Percentiles rank a stretch among this genome's conserved stretches.
phyloP scores from a whole-genome alignment of 2,113 vertebrate genomes.

The Nerophis ophidion region DNA sequence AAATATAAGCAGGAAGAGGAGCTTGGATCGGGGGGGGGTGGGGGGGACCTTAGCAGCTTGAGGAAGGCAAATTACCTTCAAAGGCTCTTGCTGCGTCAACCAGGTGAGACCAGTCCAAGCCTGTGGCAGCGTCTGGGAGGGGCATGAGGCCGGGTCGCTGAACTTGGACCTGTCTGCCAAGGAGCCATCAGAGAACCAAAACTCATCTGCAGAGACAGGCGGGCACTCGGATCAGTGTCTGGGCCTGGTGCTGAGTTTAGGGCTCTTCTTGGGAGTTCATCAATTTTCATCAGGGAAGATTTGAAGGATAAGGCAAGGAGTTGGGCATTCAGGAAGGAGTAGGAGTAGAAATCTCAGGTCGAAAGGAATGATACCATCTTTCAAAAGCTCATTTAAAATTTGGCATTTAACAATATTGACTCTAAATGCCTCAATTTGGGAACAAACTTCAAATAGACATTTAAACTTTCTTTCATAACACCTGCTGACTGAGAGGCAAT shows the following conservation, averaged over 20 bases:
- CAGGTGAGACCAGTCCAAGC: constrained; percentile 93
- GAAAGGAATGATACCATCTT: background rate
- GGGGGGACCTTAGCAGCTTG: constrained; percentile 51
- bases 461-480: constrained; percentile 30
- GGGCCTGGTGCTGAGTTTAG: constrained; percentile 34
- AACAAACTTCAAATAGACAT: constrained; percentile 25
- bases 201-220: constrained; percentile 82
- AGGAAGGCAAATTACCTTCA: constrained; percentile 82
- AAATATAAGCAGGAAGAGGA: constrained; percentile 39
- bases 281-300: constrained; percentile 32
- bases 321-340: constrained; percentile 6
- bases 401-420: constrained; percentile 3
- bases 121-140: constrained; percentile 87
- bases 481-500: constrained; percentile 35
- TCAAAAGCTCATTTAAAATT: constrained; percentile 7
- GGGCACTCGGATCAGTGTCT: constrained; percentile 56
- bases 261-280: constrained; percentile 25
- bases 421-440: constrained; percentile 1
- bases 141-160: constrained; percentile 92
- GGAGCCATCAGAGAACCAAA: constrained; percentile 97
- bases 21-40: constrained; percentile 17
- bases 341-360: background rate
- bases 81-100: constrained; percentile 94
- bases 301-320: constrained; percentile 21
- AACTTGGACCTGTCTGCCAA: constrained; percentile 92